Evolutionary conservation across 1,140 invertebrate species (phyloP).

Genomic region (Adoxophyes honmai): DNA sequence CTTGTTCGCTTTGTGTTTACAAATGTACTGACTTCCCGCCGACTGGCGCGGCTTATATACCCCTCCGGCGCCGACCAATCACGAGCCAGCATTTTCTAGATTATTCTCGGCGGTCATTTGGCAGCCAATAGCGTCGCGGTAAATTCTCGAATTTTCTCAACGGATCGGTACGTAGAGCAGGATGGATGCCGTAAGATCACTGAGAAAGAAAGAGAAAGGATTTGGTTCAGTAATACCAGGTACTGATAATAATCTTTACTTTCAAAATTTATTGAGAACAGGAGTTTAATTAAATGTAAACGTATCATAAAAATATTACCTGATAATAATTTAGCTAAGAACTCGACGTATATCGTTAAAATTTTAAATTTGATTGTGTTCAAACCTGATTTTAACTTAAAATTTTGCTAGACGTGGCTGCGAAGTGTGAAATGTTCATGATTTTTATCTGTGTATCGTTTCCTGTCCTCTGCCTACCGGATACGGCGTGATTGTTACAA

Average conservation of each 20-base stretch:
- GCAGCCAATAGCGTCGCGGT: not conserved
- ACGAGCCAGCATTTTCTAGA: constrained; percentile 1
- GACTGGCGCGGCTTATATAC: constrained; percentile 10
- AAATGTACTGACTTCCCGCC: constrained; percentile 4
- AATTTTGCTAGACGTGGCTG: too few relatives aligned
- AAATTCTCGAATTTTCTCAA: not conserved
- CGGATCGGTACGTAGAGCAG: not conserved
- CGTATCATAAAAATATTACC: too few relatives aligned
- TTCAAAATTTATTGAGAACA: not conserved
- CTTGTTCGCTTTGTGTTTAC: constrained; percentile 2
- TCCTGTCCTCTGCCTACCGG: too few relatives aligned
- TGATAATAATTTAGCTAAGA: too few relatives aligned
- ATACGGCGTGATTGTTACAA: too few relatives aligned
- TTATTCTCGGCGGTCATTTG: constrained; percentile 5
- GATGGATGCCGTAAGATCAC: not conserved
- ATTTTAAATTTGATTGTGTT: too few relatives aligned
- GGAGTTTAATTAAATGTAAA: too few relatives aligned
- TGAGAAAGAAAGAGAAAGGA: not conserved
- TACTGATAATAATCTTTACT: not conserved
- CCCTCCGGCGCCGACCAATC: not conserved
- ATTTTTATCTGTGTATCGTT: too few relatives aligned
- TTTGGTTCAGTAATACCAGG: not conserved
- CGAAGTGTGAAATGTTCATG: too few relatives aligned
- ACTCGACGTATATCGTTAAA: too few relatives aligned
- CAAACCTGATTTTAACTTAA: too few relatives aligned